Evolutionary conservation across 2,888 invertebrate genomes (phyloP).

Genomic region (Parnassius smintheus): DNA sequence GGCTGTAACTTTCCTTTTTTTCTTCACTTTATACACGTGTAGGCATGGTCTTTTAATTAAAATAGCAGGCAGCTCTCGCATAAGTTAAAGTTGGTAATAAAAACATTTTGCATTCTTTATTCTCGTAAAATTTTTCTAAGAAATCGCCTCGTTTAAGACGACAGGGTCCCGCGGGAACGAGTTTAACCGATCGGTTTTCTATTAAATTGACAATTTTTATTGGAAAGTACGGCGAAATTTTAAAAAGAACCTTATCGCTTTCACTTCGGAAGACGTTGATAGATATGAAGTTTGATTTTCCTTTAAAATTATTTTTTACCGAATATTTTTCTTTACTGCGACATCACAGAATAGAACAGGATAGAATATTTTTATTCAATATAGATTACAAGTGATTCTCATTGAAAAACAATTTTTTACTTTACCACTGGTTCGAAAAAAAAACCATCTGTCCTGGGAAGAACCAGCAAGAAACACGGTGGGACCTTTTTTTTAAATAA

Average conservation of each 20-base stretch:
- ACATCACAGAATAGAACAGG: too few relatives aligned
- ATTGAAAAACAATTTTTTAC: too few relatives aligned
- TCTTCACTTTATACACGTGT: too few relatives aligned
- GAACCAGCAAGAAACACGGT: too few relatives aligned
- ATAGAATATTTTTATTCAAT: too few relatives aligned
- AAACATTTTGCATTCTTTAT: conserved; percentile 1
- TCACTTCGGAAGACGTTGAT: not conserved
- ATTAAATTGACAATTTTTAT: conserved; percentile 23
- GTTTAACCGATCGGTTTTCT: conserved; percentile 17
- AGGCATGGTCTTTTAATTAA: too few relatives aligned
- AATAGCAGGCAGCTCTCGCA: not conserved
- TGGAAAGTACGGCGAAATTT: conserved; percentile 4
- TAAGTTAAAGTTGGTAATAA: conserved; percentile 12
- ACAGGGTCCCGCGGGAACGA: conserved; percentile 6
- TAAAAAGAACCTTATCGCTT: conserved; percentile 1
- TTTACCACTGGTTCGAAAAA: too few relatives aligned
- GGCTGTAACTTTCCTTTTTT: too few relatives aligned
- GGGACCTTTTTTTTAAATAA: too few relatives aligned
- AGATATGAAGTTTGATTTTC: conserved; percentile 4
- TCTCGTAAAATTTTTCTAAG: conserved; percentile 3
- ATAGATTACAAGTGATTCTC: too few relatives aligned
- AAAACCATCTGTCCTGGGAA: too few relatives aligned
- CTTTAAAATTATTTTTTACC: not conserved
- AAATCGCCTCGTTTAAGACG: conserved; percentile 3
- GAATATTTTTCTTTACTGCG: too few relatives aligned